Evolutionary conservation across 1,140 invertebrate genomes (phyloP), one percentile per base, ranked within the genome.

Genomic region (Drosophila novamexicana): DNA sequence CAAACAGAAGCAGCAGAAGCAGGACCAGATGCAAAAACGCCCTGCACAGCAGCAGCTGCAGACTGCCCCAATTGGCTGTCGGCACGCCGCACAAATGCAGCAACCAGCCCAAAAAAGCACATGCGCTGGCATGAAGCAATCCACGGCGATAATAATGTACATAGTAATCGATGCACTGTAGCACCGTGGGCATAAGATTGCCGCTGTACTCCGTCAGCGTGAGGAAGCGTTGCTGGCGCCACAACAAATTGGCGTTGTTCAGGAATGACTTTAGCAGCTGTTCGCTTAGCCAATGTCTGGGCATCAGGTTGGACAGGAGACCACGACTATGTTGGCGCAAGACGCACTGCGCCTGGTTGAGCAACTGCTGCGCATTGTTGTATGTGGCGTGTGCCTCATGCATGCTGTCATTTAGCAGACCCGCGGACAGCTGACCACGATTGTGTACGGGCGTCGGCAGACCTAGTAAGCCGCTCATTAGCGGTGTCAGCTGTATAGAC

Each of bases 401-500:
- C 16, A 93, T 71, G 54, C 94, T 86, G 49, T 93, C 92, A 73
- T 95, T 93, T 12, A 97, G 92, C 68, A 95, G 91, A 18, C 94
- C 92, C 72, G 86, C 75, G 42, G 95, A 96, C 47, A 97, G 81
- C 70, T 94, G 92, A 37, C 97, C 96, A 97, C 97, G 91, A 98
- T 95, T 91, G 95, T 99, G 98, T 4, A 96, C 94, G 47, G 98
- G 98, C 71, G 98, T 96, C 42, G 97, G 94, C 64, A 97, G 94
- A 12, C 97, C 98, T 54, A 99, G 92, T 53, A 99, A 91, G 65
- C 95, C 94, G 6, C 98, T 94, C 94, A 99, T 97, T 1, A 99
- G 81, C 1, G 98, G 96, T 39, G 97, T 94, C 50, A 99, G 94
- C 93, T 99, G 98, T 53, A 96, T 97, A 94, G 99, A 97, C 64